Conservation (phyloP, 2,888 invertebrate genomes). For the Rhimphoctona megacephalus region DNA sequence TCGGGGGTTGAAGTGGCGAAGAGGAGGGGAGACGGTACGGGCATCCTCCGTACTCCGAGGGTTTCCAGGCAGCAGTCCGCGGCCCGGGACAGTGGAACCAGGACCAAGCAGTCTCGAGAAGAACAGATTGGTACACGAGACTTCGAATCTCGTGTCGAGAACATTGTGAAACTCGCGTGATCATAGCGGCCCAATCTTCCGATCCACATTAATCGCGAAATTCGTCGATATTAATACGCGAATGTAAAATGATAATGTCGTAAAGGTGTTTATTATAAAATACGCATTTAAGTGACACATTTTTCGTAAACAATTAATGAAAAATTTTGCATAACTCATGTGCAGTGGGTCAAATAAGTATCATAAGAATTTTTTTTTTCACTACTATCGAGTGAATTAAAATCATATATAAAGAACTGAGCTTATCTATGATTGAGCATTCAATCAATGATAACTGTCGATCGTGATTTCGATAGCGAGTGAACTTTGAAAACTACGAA, state of each 20-base stretch:
- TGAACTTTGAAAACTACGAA: conserved; percentile 41
- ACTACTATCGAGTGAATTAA: background rate
- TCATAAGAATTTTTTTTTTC: background rate
- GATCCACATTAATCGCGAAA: background rate
- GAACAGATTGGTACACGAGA: conserved; percentile 35
- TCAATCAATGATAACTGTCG: background rate
- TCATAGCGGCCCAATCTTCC: background rate
- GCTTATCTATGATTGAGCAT: background rate
- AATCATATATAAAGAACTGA: background rate
- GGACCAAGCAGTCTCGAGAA: conserved; percentile 76
- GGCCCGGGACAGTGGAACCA: conserved; percentile 83
- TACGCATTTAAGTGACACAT: background rate
- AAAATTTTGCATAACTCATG: conserved; percentile 10
- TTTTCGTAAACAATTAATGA: background rate
- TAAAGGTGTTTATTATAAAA: background rate
- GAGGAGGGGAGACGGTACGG: conserved; percentile 72
- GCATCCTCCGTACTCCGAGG: conserved; percentile 80
- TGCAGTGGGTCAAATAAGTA: background rate
- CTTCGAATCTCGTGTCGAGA: conserved; percentile 25
- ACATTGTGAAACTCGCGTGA: background rate
- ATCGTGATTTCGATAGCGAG: background rate
- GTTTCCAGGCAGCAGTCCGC: conserved; percentile 83
- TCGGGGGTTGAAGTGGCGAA: conserved; percentile 71
- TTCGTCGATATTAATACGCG: background rate
- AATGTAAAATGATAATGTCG: background rate